These are phyloP conservation scores for Crematogaster levior DNA, from an alignment of 2,888 invertebrate genomes.

Conservation along the genomic window DNA sequence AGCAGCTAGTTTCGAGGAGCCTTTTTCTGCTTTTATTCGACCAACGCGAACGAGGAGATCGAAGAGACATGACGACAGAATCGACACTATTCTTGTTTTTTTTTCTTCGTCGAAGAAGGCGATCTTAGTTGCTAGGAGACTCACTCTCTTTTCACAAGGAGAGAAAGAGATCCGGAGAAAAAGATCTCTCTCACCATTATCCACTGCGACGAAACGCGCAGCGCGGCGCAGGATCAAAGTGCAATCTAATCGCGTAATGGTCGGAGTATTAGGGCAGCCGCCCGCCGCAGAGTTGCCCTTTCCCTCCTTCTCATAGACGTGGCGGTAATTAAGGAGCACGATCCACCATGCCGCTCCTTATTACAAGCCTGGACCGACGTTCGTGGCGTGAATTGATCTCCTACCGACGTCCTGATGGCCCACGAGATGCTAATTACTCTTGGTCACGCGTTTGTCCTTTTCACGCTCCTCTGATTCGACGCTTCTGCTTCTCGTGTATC, in stretches of 20 bases:
- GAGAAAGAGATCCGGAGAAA: neutral
- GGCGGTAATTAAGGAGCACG: slow-evolving; percentile 57
- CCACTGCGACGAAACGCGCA: slow-evolving; percentile 33
- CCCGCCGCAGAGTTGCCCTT: slow-evolving; percentile 12
- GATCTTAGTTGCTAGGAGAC: slow-evolving; percentile 11
- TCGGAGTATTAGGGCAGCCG: slow-evolving; percentile 65
- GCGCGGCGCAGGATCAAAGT: slow-evolving; percentile 65
- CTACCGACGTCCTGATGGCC: slow-evolving; percentile 19
- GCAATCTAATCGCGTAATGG: slow-evolving; percentile 73
- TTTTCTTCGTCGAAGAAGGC: neutral
- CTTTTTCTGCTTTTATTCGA: neutral
- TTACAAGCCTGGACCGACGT: slow-evolving; percentile 53
- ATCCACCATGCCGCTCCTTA: slow-evolving; percentile 50
- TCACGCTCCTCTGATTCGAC: slow-evolving; percentile 21
- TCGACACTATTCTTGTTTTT: neutral
- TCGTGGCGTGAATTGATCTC: slow-evolving; percentile 44
- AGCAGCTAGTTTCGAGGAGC: neutral
- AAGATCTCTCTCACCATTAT: slow-evolving; percentile 22
- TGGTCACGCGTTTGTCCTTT: slow-evolving; percentile 5
- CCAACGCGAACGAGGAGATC: neutral
- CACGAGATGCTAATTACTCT: slow-evolving; percentile 51
- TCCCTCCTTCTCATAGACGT: slow-evolving; percentile 29
- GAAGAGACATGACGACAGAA: neutral
- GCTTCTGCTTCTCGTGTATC: slow-evolving; percentile 15
- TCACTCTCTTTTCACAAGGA: neutral